Percentiles rank a stretch among this genome's conserved stretches.
These are phyloP conservation scores for Acrossocheilus wenchowensis DNA, from an alignment of 2,797 vertebrate genomes.

Conservation along the genomic window DNA sequence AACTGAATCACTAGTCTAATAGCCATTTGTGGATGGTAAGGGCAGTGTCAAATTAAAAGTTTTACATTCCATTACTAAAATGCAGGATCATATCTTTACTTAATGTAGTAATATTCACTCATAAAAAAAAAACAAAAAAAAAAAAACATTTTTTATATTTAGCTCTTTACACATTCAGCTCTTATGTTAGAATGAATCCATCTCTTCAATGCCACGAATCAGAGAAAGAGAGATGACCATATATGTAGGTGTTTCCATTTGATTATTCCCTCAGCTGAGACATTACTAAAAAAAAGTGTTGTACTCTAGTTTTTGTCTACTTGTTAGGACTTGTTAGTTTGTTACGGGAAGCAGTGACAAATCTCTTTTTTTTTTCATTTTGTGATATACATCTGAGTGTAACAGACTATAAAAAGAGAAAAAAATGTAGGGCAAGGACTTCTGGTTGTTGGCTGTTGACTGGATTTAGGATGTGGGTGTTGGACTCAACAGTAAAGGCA, in stretches of 20 bases:
- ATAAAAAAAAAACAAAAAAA: no score
- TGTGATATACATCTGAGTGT: not conserved
- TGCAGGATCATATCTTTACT: not conserved
- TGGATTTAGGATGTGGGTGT: not conserved
- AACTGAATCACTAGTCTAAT: not conserved
- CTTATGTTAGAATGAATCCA: not conserved
- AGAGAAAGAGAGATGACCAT: not conserved
- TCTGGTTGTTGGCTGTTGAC: not conserved
- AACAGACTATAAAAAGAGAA: not conserved
- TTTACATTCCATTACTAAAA: not conserved
- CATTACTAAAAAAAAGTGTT: not conserved
- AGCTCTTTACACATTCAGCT: not conserved
- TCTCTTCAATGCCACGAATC: not conserved
- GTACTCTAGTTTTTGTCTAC: not conserved
- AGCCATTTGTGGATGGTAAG: not conserved
- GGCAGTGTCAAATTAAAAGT: not conserved
- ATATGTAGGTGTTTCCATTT: not conserved
- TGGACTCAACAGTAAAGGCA: not conserved
- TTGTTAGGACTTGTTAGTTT: not conserved
- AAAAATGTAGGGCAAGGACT: not conserved
- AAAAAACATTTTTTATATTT: not conserved
- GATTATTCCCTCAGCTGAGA: not conserved
- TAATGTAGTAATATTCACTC: not conserved
- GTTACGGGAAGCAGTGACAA: not conserved
- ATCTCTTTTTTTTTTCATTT: not conserved